Percentiles rank a stretch among this genome's conserved stretches.
Evolutionary conservation across 2,888 invertebrate genomes (phyloP).

Genomic region (Nomada fabriciana): DNA sequence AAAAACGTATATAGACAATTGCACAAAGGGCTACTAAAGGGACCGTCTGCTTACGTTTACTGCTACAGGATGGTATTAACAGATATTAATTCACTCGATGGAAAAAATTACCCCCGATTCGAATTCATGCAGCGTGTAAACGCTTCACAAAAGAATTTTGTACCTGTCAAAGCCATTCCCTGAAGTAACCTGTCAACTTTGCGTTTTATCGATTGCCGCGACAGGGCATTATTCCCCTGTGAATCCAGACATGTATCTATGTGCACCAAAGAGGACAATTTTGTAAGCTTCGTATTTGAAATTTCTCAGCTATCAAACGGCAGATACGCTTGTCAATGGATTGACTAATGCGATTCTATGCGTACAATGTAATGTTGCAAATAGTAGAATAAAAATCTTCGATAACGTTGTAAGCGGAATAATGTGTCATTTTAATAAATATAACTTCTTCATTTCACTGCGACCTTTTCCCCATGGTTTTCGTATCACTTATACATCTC

Average conservation of each 20-base stretch:
- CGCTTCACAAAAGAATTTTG: slow-evolving; percentile 35
- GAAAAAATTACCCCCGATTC: slow-evolving; percentile 26
- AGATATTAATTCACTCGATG: slow-evolving; percentile 19
- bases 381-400: no score
- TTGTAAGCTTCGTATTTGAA: background rate
- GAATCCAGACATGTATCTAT: background rate
- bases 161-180: slow-evolving; percentile 43
- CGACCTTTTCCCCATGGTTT: no score
- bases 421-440: no score
- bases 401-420: no score
- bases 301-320: background rate
- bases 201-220: slow-evolving; percentile 41
- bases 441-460: no score
- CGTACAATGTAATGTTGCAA: no score
- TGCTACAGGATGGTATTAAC: background rate
- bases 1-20: background rate
- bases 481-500: no score
- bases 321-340: no score
- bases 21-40: background rate
- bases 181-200: slow-evolving; percentile 35
- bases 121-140: slow-evolving; percentile 18
- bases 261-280: slow-evolving; percentile 1
- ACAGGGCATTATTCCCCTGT: slow-evolving; percentile 40
- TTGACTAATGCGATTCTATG: no score
- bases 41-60: background rate